Base-by-base conservation (phyloP, 2,797 vertebrate genomes). In the Leptodactylus fallax region DNA sequence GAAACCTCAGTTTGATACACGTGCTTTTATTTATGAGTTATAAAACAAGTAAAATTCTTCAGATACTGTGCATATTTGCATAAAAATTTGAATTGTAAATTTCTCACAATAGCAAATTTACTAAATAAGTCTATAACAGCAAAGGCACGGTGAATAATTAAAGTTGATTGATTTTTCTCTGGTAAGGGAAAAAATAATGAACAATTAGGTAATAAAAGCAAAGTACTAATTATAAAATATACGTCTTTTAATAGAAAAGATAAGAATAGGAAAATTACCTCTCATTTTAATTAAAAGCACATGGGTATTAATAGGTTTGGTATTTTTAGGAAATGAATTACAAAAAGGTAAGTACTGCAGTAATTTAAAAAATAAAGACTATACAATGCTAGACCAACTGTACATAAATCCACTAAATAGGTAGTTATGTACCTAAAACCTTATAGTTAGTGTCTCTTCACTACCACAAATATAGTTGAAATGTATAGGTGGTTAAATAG, bases 1-100 rank as follows among this genome's bases (percentile, higher is more conserved):
- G 45, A 85, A 76, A 51, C 83, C 36, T 61, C 56, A 23, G 56
- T 58, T 47, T 25, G 19, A 17, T 49, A 49, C 83, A 85, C 56
- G 83, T 85, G 83, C 5, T 19, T 76, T 76, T 49, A 63, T 81
- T 51, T 77, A 77, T 17, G 21, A 23, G 45, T 16, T 13, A n/a
- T 63, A 13, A 49, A 27, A 63, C 56, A 58, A 36, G 55, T 45
- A 13, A 45, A 61, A 60, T 63, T 27, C 58, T 63, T 81, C 47
- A 23, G 49, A 77, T 53, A 51, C 49, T 53, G 47, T n/a, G 14
- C 72, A 77, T 74, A 21, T 49, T 49, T 72, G 16, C 9, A 47
- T 36, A 16, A 7, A 71, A 47, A 72, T 47, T 8, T 72, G 36
- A 17, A 72, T 72, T 72, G 36, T 51, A 74, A 19, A 74, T 53